phyloP scores from a whole-genome alignment of 1,140 invertebrate genomes.

The Temnothorax curvispinosus region DNA sequence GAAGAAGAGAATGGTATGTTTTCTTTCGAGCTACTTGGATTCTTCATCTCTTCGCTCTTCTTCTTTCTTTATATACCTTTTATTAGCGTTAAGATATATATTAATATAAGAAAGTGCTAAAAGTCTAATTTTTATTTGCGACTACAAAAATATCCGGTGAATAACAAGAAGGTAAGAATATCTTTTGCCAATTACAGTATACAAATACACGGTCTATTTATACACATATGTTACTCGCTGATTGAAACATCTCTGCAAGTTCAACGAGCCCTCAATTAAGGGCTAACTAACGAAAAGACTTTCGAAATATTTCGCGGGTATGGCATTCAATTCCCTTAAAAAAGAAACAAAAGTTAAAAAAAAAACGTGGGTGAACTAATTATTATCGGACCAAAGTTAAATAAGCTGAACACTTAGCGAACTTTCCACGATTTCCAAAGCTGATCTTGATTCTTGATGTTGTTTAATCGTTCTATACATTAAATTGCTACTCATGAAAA shows the following conservation, averaged over 20 bases:
- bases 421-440: constrained; percentile 13
- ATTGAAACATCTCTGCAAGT: neutral
- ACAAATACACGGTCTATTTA: neutral
- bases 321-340: neutral
- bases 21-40: neutral
- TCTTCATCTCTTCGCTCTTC: neutral
- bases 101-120: neutral
- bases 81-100: neutral
- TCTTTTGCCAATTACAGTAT: constrained; percentile 12
- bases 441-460: neutral
- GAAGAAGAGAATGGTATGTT: neutral
- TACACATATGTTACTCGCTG: neutral
- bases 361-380: neutral
- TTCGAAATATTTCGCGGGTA: constrained; percentile 29
- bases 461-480: neutral
- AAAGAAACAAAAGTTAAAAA: neutral
- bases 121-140: neutral
- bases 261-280: constrained; percentile 3
- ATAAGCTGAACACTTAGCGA: neutral
- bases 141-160: constrained; percentile 3
- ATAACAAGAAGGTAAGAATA: constrained; percentile 7
- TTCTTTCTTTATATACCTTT: neutral
- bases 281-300: constrained; percentile 23
- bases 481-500: neutral
- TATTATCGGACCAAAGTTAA: constrained; percentile 38